A percentile compares a stretch with the other conserved stretches of the same genome.
Conservation (phyloP, 1,140 invertebrate species). For the Tetramorium parvispinum region DNA sequence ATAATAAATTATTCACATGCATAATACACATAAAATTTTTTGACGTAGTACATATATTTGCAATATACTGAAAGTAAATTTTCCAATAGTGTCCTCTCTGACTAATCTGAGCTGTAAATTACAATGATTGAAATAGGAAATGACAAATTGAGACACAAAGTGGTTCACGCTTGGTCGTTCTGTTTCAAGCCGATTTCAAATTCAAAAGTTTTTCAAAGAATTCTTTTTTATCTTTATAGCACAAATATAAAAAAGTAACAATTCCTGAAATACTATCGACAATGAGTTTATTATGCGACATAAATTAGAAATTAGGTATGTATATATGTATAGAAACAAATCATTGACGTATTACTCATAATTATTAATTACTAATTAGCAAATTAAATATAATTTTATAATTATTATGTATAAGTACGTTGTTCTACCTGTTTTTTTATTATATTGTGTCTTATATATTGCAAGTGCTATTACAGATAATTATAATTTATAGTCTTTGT, state of each 20-base stretch:
- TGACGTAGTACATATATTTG: background rate
- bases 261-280: background rate
- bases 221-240: background rate
- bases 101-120: conserved; percentile 6
- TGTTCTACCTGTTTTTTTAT: background rate
- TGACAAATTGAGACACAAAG: conserved; percentile 14
- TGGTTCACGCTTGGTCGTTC: background rate
- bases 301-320: background rate
- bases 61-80: background rate
- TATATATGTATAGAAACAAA: background rate
- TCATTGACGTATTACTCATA: background rate
- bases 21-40: background rate
- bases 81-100: background rate
- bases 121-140: background rate
- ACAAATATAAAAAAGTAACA: background rate
- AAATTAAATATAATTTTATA: background rate
- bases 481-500: background rate
- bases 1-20: background rate
- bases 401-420: background rate
- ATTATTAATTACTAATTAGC: background rate
- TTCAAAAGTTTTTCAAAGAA: background rate
- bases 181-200: background rate
- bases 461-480: background rate
- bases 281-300: background rate
- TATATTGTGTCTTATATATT: background rate